Evolutionary conservation across 1,140 invertebrate genomes (phyloP).

Genomic region (Drosophila pachea): DNA sequence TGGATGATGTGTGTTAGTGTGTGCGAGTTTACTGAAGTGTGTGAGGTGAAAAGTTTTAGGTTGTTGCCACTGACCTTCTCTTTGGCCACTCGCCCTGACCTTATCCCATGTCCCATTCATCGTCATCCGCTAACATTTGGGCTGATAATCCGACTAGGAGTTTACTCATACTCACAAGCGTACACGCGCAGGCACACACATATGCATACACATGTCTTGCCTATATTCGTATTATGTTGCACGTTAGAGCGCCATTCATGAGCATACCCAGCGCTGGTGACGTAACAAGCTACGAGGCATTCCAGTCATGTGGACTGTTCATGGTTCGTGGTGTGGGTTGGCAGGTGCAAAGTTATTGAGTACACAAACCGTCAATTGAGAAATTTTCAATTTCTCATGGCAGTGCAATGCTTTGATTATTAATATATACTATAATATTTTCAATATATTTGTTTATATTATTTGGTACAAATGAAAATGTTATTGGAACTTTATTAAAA

Average conservation of each 20-base stretch:
- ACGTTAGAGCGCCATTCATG: slow-evolving; percentile 55
- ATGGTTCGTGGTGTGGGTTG: slow-evolving; percentile 11
- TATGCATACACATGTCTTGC: too few relatives aligned
- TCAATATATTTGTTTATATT: too few relatives aligned
- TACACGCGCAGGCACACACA: too few relatives aligned
- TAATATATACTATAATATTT: neutral
- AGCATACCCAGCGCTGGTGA: slow-evolving; percentile 40
- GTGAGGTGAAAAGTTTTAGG: slow-evolving; percentile 9
- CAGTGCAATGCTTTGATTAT: neutral
- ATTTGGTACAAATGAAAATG: too few relatives aligned
- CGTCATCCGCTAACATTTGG: too few relatives aligned
- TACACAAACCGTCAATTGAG: slow-evolving; percentile 2
- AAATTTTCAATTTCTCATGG: neutral
- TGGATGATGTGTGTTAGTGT: slow-evolving; percentile 1
- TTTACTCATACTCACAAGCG: neutral
- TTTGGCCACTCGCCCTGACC: slow-evolving; percentile 49
- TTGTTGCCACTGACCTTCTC: slow-evolving; percentile 43
- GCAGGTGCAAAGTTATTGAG: slow-evolving; percentile 22
- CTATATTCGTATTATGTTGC: neutral
- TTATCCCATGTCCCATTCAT: slow-evolving; percentile 28
- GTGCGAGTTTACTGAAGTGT: slow-evolving; percentile 12
- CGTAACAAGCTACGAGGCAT: slow-evolving; percentile 33
- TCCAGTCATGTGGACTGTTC: slow-evolving; percentile 17
- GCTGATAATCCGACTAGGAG: too few relatives aligned
- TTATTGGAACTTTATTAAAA: too few relatives aligned